phyloP scores from a whole-genome alignment of 2,113 vertebrate species.

The Nestor notabilis region DNA sequence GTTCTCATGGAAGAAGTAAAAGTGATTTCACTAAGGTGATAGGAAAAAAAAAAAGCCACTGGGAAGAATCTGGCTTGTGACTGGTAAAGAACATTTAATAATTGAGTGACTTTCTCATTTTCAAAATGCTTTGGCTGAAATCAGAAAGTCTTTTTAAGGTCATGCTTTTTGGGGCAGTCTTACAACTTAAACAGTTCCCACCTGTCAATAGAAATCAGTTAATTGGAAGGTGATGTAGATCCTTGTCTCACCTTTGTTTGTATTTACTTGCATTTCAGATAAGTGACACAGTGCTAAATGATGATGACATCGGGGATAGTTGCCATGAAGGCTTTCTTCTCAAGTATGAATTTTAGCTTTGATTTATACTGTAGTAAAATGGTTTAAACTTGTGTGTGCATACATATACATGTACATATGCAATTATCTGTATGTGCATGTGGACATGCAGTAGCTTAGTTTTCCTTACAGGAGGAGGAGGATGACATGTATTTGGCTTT shows the following conservation, averaged over 20 bases:
- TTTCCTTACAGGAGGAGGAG: background rate
- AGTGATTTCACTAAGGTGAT: background rate
- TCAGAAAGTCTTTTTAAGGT: background rate
- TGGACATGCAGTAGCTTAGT: background rate
- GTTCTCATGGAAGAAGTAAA: background rate
- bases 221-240: background rate
- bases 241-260: background rate
- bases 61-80: background rate
- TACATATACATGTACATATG: background rate
- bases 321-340: conserved; percentile 95
- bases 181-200: background rate
- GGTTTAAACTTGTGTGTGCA: background rate
- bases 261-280: conserved; percentile 79
- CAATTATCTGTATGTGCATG: background rate
- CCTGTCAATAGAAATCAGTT: background rate
- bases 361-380: conserved; percentile 6
- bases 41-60: background rate
- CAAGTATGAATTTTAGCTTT: conserved; percentile 84
- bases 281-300: conserved; percentile 89
- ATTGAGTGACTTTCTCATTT: background rate
- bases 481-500: background rate
- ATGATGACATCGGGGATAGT: conserved; percentile 97
- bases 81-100: background rate
- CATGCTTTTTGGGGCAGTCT: background rate
- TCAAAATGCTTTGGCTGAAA: background rate